Conservation (phyloP, 23 tunicate genomes). For the Trididemnum clinides region DNA sequence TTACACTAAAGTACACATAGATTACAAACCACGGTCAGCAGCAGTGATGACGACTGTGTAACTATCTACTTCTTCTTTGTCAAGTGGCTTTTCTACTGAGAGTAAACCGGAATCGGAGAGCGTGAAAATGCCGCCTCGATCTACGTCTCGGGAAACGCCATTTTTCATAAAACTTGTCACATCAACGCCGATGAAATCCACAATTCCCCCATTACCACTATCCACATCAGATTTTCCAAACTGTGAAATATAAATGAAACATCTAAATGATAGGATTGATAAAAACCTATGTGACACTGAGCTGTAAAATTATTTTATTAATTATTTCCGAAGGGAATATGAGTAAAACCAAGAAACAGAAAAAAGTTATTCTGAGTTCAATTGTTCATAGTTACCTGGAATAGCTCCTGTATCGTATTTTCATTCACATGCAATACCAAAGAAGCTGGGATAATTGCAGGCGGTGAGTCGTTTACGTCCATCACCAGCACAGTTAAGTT, state of each 20-base stretch:
- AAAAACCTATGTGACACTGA: no score
- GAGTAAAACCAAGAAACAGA: no score
- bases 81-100: conserved; percentile 4
- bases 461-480: conserved; percentile 74
- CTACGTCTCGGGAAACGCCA: neutral
- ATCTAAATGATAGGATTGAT: no score
- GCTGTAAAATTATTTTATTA: no score
- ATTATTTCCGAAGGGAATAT: no score
- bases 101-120: conserved; percentile 19
- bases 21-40: conserved; percentile 78
- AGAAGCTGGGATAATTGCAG: conserved; percentile 50
- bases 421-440: conserved; percentile 53
- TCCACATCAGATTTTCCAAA: conserved; percentile 55
- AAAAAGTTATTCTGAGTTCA: no score
- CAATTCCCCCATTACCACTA: conserved; percentile 54
- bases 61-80: conserved; percentile 45
- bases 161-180: conserved; percentile 13
- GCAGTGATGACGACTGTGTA: conserved; percentile 55
- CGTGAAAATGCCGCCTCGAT: conserved; percentile 8
- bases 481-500: conserved; percentile 33
- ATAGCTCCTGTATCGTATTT: conserved; percentile 14
- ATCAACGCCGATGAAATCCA: conserved; percentile 32
- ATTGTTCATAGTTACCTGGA: no score
- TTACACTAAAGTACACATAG: no score
- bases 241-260: conserved; percentile 13